Base-by-base conservation (phyloP, 2,888 invertebrate species). In the Tineola bisselliella region DNA sequence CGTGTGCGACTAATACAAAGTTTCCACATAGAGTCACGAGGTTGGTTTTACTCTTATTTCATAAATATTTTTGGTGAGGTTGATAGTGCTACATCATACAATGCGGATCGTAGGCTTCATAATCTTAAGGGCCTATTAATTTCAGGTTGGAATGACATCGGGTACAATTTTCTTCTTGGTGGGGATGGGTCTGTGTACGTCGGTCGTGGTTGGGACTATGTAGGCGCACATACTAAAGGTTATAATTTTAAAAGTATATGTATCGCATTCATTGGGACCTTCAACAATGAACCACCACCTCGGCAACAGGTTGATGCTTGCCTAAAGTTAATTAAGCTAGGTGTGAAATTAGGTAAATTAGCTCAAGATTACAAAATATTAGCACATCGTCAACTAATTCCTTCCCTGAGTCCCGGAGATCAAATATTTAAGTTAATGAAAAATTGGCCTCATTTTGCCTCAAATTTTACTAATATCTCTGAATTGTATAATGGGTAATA, bases 161-260 rank as follows among this genome's bases (percentile, higher is more conserved):
- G 87, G 0, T 94, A 93, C 73, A 95, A 93, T 71, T 95, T 94
- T 67, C 76, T 95, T 1, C 89, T 95, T 1, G 94, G 93, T 0
- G 94, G 93, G 4, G 94, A 94, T 70, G 94, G 94, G 0, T 87
- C 89, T 8, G 91, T 90, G 0, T 94, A 93, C 72, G 89, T 88
- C 65, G 94, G 92, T 0, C 89, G 94, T 4, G 92, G 93, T 0
- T 95, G 94, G 94, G 89, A 91, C 65, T 75, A 77, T 62, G 81
- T 90, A 52, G 94, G 94, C 0, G 91, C 94, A 0, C 94, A 94
- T 68, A 89, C 93, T 0, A 87, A 87, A 48, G 87, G 90, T 52
- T 93, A 89, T 70, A 93, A 94, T 71, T 74, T 74, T 12, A 84
- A 77, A 60, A 92, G 92, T 68, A 88, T 94, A 31, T 92, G 91